Evolutionary conservation across 2,113 vertebrate species (phyloP).

Genomic region (Lophius piscatorius): DNA sequence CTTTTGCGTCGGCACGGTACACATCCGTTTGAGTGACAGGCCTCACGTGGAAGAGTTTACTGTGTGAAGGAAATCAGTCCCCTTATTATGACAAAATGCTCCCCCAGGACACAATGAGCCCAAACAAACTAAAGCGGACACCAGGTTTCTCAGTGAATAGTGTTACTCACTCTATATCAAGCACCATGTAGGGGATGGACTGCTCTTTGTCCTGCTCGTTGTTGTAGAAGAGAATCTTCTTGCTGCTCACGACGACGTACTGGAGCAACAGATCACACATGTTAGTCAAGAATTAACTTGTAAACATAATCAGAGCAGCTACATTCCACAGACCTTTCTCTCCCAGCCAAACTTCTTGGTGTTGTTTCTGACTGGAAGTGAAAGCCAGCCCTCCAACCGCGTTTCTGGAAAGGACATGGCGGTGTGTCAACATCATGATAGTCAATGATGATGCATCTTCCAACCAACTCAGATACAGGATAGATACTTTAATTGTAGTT

Average conservation of each 20-base stretch:
- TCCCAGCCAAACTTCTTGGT: constrained; percentile 98
- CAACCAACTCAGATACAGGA: background rate
- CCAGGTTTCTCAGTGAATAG: background rate
- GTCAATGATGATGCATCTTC: background rate
- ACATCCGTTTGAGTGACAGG: constrained; percentile 98
- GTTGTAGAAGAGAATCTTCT: constrained; percentile 99
- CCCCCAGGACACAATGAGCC: background rate
- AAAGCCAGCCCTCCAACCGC: constrained; percentile 96
- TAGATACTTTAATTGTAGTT: background rate
- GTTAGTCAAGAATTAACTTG: background rate
- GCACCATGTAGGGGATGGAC: constrained; percentile 97
- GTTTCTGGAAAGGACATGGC: constrained; percentile 79
- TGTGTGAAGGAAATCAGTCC: constrained; percentile 52
- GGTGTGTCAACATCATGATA: too few relatives aligned
- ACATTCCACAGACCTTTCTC: constrained; percentile 84
- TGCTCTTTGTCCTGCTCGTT: constrained; percentile 96
- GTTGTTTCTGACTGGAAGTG: constrained; percentile 94
- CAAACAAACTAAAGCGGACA: background rate
- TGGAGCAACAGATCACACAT: constrained; percentile 45
- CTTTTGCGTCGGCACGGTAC: constrained; percentile 96
- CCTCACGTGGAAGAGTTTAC: constrained; percentile 98
- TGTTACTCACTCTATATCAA: constrained; percentile 97
- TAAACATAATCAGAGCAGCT: rapidly evolving
- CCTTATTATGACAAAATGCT: background rate
- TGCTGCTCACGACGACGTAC: constrained; percentile 99